Conservation (phyloP, 2,888 invertebrate genomes). For the Latrodectus elegans region DNA sequence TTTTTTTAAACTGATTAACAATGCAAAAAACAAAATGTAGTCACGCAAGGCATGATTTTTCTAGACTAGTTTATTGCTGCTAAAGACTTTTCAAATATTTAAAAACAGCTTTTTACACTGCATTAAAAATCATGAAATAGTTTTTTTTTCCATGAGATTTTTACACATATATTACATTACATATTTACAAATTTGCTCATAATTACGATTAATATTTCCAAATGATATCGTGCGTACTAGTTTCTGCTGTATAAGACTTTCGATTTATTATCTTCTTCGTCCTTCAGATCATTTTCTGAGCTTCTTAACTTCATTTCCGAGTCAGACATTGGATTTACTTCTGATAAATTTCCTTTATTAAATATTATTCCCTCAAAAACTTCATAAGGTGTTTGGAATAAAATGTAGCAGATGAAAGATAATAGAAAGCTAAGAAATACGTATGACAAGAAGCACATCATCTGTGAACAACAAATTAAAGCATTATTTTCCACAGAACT, state of each 20-base stretch:
- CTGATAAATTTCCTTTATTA: constrained; percentile 31
- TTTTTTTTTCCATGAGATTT: no score
- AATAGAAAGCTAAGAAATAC: constrained; percentile 43
- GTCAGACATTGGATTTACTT: background rate
- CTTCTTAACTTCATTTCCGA: constrained; percentile 24
- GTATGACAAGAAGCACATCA: constrained; percentile 67
- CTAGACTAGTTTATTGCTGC: no score
- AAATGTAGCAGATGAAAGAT: constrained; percentile 51
- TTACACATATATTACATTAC: no score
- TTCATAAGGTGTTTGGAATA: constrained; percentile 59
- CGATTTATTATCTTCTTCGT: constrained; percentile 11
- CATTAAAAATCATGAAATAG: no score
- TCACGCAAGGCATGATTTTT: no score
- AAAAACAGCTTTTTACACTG: no score
- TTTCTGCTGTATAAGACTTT: constrained; percentile 43
- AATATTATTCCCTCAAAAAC: constrained; percentile 34
- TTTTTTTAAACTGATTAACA: no score
- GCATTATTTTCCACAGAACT: background rate
- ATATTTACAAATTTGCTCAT: no score
- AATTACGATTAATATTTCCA: no score
- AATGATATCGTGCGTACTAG: background rate
- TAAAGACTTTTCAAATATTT: no score
- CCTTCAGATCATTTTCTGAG: background rate
- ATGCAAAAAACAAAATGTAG: no score
- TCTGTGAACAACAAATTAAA: constrained; percentile 19